Base-by-base conservation (phyloP, 2,888 invertebrate genomes). In the Acheta domesticus region DNA sequence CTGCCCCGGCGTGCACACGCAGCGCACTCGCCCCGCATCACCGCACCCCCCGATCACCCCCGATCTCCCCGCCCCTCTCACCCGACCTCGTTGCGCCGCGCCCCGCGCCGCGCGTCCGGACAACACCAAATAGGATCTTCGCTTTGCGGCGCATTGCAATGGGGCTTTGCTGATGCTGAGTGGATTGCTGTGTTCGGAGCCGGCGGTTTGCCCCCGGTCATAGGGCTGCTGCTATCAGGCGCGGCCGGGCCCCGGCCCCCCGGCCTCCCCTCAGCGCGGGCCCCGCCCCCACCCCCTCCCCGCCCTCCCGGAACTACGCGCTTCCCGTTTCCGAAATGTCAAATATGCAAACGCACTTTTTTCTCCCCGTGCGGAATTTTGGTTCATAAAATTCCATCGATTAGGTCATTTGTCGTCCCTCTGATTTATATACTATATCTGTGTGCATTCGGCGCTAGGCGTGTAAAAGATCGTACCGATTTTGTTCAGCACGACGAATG, bases 81-180 rank as follows among this genome's bases (percentile, higher is more conserved):
- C 0, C 62, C 12, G 5, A 3, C n/a, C n/a, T 12, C 19, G 62
- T 4, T 0, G 12, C 62, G 11, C 62, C 36, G 8, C 36, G 36
- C 36, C 36, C 36, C 36, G 36, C 36, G 36, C 36, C 36, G 14
- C 62, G 62, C 62, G 14, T 62, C 16, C n/a, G 62, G 62, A 62
- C 62, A 62, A 62, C 62, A 62, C 62, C 62, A 62, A 62, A 62
- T 62, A 62, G 62, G 62, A 62, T 62, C 62, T 62, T 62, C 62
- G 62, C 62, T 62, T 62, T 62, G 62, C 62, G 62, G 62, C 36
- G 36, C 62, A 12, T 62, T 62, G 62, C 62, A 62, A 62, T 62
- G 62, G 62, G n/a, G 62, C 62, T 62, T 14, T n/a, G 62, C 62
- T 62, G 62, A 62, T 8, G 62, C 62, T 62, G 62, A 62, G 62